Evolutionary conservation across 2,113 vertebrate genomes (phyloP), one percentile per base, ranked within the genome.

Genomic region (Sinosuthora webbiana): DNA sequence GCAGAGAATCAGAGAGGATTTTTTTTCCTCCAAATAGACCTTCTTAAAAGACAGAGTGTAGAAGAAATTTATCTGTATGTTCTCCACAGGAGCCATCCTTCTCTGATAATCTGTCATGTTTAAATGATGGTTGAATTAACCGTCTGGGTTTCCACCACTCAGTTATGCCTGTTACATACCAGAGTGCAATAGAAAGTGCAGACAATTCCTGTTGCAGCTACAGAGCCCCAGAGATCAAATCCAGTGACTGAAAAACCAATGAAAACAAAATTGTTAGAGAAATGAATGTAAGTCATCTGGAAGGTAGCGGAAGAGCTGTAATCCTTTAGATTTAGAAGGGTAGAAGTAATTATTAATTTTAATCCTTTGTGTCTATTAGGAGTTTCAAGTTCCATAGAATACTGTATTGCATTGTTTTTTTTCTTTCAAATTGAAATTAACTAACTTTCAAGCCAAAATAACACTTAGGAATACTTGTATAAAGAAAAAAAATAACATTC

Each of bases 171-270:
- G 18, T 80, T 96, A 98, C 98, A 22, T 98, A 99, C 98, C 98
- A 98, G 87, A 21, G 98, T 98, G 90, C 98, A 99, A 87, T 98
- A 98, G 95, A 99, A 98, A 11, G 99, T 99, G 96, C 99, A 99
- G 85, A 99, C 98, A 47, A 98, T 90, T 91, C 99, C 99, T 67
- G 99, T 99, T 63, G 99, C 98, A 94, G 98, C 97, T 87, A 99
- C 98, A 68, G 99, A 98, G 53, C 98, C 98, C 99, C 98, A 99
- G 75, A 99, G 98, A 93, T 98, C 93, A 97, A 99, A 99, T 45
- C 98, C 98, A 70, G 99, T 99, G 90, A 99, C 99, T 99, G 90
- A 2, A 4, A 95, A 96, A 95, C 30, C 74, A 83, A 76, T 80
- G 49, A 80, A 93, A 94, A 65, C 50, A 79, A 69, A 67, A 39